Percentiles rank a stretch among this genome's conserved stretches.
phyloP scores from a whole-genome alignment of 2,113 vertebrate species.

The Pomatorhinus ruficollis region DNA sequence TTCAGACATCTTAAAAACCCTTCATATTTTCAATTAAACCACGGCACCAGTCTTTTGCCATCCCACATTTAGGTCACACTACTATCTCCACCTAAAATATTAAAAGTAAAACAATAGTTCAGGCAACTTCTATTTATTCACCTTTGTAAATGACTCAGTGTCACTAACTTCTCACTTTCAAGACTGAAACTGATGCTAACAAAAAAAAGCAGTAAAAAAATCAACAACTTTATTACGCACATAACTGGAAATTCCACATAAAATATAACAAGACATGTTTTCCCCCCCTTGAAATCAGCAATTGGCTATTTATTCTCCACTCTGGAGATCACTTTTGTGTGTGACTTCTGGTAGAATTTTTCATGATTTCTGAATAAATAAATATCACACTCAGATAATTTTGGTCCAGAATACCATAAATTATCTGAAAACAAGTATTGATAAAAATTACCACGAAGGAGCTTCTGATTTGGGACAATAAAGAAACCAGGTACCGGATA shows the following conservation, averaged over 20 bases:
- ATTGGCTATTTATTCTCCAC: not conserved
- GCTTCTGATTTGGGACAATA: not conserved
- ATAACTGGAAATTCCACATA: not conserved
- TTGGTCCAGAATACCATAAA: not conserved
- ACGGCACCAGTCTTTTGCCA: not conserved
- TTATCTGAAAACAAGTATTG: not conserved
- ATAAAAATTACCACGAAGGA: not conserved
- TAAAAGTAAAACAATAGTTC: not conserved
- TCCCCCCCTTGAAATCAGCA: not conserved
- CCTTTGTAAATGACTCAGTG: not conserved
- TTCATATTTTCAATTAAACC: not conserved
- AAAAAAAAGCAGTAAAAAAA: not conserved
- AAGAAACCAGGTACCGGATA: not conserved
- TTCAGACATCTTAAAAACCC: not conserved
- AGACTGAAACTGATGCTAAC: not conserved
- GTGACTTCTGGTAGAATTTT: not conserved
- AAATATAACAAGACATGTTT: not conserved
- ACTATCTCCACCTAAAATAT: not conserved
- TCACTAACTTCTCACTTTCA: not conserved
- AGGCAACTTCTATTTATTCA: not conserved
- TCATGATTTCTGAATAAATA: not conserved
- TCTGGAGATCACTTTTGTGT: not conserved
- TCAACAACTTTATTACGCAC: not conserved
- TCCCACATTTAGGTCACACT: not conserved
- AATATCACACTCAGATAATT: not conserved